Evolutionary conservation across 2,888 invertebrate genomes (phyloP).

Genomic region (Lochmaea crataegi): DNA sequence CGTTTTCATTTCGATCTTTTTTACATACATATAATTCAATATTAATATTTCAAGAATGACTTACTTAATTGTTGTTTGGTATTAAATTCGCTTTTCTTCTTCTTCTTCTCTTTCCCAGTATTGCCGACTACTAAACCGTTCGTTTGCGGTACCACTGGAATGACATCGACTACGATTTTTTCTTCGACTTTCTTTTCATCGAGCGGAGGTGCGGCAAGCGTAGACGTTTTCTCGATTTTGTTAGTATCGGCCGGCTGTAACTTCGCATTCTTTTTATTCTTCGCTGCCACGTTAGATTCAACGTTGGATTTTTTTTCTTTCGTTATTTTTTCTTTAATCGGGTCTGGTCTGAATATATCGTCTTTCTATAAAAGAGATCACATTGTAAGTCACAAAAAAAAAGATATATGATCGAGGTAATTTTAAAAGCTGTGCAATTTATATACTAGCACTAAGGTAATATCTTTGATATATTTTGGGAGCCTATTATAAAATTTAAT

Average conservation of each 20-base stretch:
- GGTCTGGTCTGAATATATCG: conserved; percentile 44
- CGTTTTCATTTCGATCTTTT: no score
- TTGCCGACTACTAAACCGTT: conserved; percentile 44
- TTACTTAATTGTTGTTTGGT: conserved; percentile 69
- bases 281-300: conserved; percentile 45
- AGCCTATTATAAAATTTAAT: no score
- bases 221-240: conserved; percentile 19
- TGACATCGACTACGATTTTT: conserved; percentile 37
- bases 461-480: no score
- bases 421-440: conserved; percentile 11
- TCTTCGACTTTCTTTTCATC: conserved; percentile 53
- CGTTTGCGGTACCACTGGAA: conserved; percentile 30
- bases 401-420: not conserved
- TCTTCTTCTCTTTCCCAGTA: conserved; percentile 65
- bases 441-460: no score
- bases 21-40: no score
- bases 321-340: conserved; percentile 35
- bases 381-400: not conserved
- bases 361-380: conserved; percentile 41
- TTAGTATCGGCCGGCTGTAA: conserved; percentile 9
- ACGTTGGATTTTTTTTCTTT: conserved; percentile 42
- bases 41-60: conserved; percentile 40
- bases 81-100: conserved; percentile 70
- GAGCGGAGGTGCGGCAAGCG: not conserved
- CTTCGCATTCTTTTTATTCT: conserved; percentile 52